Evolutionary conservation across 1,140 invertebrate genomes (phyloP).

Genomic region (Prorops nasuta): DNA sequence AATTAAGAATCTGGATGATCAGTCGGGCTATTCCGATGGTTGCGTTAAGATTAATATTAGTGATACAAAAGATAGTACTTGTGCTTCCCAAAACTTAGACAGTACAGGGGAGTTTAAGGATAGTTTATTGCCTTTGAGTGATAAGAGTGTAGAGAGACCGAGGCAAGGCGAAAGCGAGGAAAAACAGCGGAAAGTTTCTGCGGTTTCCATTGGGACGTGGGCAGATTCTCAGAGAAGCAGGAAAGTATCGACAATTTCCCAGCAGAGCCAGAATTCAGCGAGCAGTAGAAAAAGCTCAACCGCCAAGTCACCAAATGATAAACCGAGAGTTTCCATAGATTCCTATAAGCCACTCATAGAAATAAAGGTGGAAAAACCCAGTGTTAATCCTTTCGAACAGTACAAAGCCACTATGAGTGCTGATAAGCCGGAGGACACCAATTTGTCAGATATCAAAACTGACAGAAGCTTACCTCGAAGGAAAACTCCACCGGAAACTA

Average conservation of each 20-base stretch:
- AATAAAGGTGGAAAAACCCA: slow-evolving; percentile 31
- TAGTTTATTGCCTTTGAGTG: too few species aligned
- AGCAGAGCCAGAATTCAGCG: slow-evolving; percentile 1
- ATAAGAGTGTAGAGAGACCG: slow-evolving; percentile 7
- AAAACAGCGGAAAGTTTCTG: slow-evolving; percentile 10
- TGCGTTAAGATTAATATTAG: too few species aligned
- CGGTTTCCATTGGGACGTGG: slow-evolving; percentile 18
- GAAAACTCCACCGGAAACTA: too few species aligned
- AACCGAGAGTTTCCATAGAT: slow-evolving; percentile 29
- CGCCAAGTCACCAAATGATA: slow-evolving; percentile 15
- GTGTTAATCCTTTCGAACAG: slow-evolving; percentile 24
- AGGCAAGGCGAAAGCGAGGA: neutral
- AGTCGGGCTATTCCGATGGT: too few species aligned
- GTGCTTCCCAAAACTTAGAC: too few species aligned
- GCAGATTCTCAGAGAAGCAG: slow-evolving; percentile 8
- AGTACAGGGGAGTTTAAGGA: too few species aligned
- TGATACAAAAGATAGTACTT: too few species aligned
- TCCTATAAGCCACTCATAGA: slow-evolving; percentile 29
- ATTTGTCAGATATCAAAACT: slow-evolving; percentile 18
- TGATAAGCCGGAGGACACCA: neutral
- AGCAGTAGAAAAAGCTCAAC: slow-evolving; percentile 20
- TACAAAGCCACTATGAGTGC: slow-evolving; percentile 20
- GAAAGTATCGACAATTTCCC: slow-evolving; percentile 21
- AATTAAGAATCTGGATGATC: too few species aligned
- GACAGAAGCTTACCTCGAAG: too few species aligned